Evolutionary conservation across 2,113 vertebrate species (phyloP).

Genomic region (Tamias sibiricus): DNA sequence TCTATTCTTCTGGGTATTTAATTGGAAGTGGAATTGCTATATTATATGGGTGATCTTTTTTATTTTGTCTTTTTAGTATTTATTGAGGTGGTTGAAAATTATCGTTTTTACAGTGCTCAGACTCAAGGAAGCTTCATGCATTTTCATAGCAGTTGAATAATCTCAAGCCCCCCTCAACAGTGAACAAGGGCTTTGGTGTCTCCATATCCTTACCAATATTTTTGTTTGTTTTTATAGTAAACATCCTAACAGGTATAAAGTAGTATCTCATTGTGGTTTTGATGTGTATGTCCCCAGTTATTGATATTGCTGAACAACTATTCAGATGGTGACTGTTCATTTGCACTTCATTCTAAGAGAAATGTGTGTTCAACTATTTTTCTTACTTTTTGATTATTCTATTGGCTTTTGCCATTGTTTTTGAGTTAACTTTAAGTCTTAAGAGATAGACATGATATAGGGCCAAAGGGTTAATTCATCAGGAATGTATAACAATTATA

Average conservation of each 20-base stretch:
- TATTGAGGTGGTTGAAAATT: no score
- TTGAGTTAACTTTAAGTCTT: neutral
- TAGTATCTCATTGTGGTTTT: neutral
- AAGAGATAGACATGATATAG: neutral
- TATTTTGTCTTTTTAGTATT: no score
- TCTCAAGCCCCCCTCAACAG: neutral
- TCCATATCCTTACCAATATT: neutral
- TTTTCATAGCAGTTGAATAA: neutral
- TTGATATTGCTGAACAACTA: neutral
- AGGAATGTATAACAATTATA: neutral
- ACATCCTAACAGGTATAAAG: neutral
- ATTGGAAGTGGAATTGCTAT: neutral
- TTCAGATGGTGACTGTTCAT: neutral
- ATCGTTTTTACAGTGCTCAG: no score
- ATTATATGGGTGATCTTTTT: neutral
- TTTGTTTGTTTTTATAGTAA: neutral
- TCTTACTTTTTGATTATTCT: neutral
- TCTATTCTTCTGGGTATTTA: neutral
- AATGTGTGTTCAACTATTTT: neutral
- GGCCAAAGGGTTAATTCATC: no score
- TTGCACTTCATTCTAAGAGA: neutral
- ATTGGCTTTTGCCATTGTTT: neutral
- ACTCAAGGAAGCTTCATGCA: accelerated
- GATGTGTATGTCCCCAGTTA: neutral
- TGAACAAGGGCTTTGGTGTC: neutral